Evolutionary conservation across 2,113 vertebrate genomes (phyloP).

Genomic region (Cacatua alba): DNA sequence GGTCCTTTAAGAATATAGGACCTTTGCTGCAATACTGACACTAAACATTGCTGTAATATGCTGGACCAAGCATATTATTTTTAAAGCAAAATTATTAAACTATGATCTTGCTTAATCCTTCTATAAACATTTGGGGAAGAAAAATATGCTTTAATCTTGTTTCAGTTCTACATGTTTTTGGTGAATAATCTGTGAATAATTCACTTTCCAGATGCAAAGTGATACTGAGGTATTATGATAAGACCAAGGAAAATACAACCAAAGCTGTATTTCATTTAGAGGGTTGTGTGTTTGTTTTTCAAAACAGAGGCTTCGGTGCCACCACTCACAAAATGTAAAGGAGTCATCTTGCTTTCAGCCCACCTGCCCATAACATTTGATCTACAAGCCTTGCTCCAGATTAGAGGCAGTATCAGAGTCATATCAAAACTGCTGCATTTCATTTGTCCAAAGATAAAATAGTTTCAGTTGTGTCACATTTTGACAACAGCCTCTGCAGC

Average conservation of each 20-base stretch:
- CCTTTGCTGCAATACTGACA: constrained; percentile 3
- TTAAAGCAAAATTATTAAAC: constrained; percentile 64
- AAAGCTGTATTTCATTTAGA: constrained; percentile 58
- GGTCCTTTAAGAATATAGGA: not conserved
- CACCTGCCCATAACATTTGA: constrained; percentile 13
- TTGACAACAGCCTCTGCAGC: not conserved
- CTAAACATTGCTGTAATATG: not conserved
- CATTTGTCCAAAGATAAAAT: not conserved
- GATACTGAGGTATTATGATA: constrained; percentile 67
- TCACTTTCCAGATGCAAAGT: constrained; percentile 65
- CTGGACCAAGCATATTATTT: constrained; percentile 58
- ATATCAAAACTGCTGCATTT: not conserved
- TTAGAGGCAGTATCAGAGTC: not conserved
- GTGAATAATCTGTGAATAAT: constrained; percentile 65
- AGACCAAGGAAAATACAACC: constrained; percentile 47
- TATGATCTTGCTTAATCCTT: constrained; percentile 66
- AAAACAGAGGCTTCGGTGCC: constrained; percentile 14
- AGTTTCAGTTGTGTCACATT: constrained; percentile 14
- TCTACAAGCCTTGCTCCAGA: not conserved
- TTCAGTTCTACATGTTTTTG: constrained; percentile 56
- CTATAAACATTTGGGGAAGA: constrained; percentile 53
- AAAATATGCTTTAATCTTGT: constrained; percentile 72
- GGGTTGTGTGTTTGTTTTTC: constrained; percentile 31
- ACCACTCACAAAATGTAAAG: constrained; percentile 1
- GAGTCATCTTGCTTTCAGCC: not conserved